Percentiles rank a stretch among this genome's conserved stretches.
These are phyloP conservation scores for Melozone crissalis DNA, from an alignment of 2,113 vertebrate genomes.

Conservation along the genomic window DNA sequence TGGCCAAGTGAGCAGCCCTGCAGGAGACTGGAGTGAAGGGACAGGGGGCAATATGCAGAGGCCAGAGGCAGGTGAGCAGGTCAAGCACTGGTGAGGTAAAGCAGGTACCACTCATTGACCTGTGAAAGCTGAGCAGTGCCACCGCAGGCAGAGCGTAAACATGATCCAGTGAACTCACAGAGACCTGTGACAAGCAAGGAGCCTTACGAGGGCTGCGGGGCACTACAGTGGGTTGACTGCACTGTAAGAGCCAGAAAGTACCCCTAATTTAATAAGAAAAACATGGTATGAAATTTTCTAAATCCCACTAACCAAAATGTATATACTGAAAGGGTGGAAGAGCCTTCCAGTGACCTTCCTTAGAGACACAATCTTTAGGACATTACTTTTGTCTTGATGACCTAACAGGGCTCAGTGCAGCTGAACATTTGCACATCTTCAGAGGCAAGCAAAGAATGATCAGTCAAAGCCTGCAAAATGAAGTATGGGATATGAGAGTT, in stretches of 20 bases:
- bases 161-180: background rate
- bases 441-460: background rate
- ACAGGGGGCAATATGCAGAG: background rate
- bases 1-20: fast-evolving
- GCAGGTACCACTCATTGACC: background rate
- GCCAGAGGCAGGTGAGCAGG: background rate
- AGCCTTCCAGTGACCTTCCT: background rate
- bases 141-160: background rate
- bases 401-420: background rate
- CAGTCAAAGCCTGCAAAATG: background rate
- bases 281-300: background rate
- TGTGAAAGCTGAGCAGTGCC: background rate
- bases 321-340: background rate
- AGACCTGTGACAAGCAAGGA: background rate
- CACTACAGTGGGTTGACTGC: background rate
- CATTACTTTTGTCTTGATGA: background rate
- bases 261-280: background rate
- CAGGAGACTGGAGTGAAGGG: background rate
- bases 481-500: background rate
- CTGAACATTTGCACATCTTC: background rate
- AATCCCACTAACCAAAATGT: background rate
- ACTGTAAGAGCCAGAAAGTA: background rate
- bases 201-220: background rate
- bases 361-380: background rate
- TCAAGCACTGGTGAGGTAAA: background rate